Conservation (phyloP, 2,113 vertebrate genomes). For the Malurus alboscapulatus region DNA sequence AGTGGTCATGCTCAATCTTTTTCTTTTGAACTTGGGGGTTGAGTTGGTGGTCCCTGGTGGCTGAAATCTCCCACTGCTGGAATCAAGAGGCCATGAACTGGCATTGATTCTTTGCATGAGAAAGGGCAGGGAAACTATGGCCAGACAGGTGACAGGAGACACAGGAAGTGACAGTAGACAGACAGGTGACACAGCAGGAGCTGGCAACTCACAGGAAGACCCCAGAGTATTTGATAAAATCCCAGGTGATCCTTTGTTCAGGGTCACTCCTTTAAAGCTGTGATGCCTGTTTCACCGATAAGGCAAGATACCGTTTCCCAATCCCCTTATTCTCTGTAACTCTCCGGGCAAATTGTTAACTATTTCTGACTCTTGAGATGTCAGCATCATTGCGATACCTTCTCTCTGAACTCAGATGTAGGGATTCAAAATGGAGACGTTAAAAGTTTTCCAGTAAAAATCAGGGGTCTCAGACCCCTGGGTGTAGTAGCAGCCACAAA, state of each 20-base stretch:
- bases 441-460: neutral
- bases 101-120: neutral
- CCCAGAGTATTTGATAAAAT: neutral
- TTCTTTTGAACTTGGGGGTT: neutral
- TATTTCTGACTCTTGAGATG: neutral
- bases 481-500: no score
- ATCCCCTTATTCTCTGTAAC: neutral
- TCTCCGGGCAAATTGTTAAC: neutral
- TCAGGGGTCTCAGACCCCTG: accelerated
- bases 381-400: neutral
- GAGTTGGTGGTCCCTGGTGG: neutral
- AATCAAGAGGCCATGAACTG: neutral
- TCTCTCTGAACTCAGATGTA: neutral
- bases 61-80: neutral
- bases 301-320: neutral
- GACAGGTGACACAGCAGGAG: neutral
- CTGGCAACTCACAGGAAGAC: neutral
- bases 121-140: neutral
- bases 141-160: neutral
- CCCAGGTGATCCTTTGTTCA: neutral
- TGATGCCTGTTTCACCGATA: neutral
- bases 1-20: neutral
- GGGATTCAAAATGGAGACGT: accelerated
- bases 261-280: neutral
- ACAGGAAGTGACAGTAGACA: neutral